Evolutionary conservation across 2,888 invertebrate genomes (phyloP), one percentile per base, ranked within the genome.

Genomic region (Serrognathus titanus): DNA sequence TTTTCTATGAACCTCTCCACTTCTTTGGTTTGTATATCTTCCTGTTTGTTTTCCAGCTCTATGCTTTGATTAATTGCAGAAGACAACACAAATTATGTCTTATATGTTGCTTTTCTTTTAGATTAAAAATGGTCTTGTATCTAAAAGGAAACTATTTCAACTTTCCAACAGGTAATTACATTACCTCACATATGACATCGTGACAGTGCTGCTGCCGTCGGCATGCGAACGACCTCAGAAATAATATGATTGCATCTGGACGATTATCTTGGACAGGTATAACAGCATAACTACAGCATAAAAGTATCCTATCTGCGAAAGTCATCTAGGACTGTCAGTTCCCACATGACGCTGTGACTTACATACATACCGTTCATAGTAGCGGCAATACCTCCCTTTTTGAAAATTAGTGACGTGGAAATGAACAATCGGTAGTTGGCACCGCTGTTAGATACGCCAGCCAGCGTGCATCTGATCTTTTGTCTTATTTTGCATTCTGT

Each of bases 331-430:
- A 43, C 20, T 43, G 43, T 43, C 43, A 43, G 43, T 43, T 43
- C 43, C 43, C 43, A 43, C 43, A 43, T 43, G 43, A 43, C 20
- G 10, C 43, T 43, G 43, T 43, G 43, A 43, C 43, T 43, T 43
- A 43, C 43, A 43, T 43, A 43, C 43, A 43, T 43, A 43, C 43
- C 43, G 43, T 16, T n/a, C 43, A 11, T 43, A 43, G 43, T n/a
- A 31, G 43, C 13, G 16, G 43, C 12, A 43, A 9, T 6, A 6
- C 6, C 10, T 13, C 13, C 43, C 40, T 43, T 43, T 43, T 16
- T 13, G 43, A 16, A 43, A 43, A 43, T 43, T 43, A 43, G 43
- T n/a, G 43, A 43, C 20, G 43, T 43, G 43, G 43, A 43, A 43
- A 43, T 43, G 43, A 43, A 43, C 43, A 43, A 43, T 43, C 43